These are phyloP conservation scores for Porites australiensis DNA, from an alignment of 64 coral and sea anemone genomes.

Conservation along the genomic window DNA sequence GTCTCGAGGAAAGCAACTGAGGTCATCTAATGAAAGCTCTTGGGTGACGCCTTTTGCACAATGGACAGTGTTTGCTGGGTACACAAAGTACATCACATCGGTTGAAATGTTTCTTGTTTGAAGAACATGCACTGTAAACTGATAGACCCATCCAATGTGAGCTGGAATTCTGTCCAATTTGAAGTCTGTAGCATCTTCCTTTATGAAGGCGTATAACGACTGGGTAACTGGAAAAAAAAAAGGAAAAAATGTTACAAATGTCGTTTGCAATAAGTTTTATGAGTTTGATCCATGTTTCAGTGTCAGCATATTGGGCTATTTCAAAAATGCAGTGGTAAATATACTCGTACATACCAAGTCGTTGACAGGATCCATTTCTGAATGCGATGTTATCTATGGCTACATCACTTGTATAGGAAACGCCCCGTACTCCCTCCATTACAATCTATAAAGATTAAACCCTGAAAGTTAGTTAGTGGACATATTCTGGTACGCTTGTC, in stretches of 20 bases:
- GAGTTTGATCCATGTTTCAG: no score
- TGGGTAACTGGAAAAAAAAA: not conserved
- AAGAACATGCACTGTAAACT: slow-evolving; percentile 42
- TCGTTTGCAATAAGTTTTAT: no score
- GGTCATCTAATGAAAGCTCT: not conserved
- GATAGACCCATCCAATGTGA: slow-evolving; percentile 53
- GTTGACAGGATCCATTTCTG: slow-evolving; percentile 28
- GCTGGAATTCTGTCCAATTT: slow-evolving; percentile 57
- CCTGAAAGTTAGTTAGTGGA: no score
- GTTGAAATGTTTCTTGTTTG: slow-evolving; percentile 16
- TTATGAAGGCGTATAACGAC: slow-evolving; percentile 29
- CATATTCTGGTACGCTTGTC: no score
- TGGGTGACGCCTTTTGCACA: slow-evolving; percentile 23
- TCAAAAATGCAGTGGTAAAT: no score
- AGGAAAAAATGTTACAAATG: not conserved
- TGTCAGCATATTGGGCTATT: no score
- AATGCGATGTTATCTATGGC: slow-evolving; percentile 51
- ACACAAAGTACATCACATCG: slow-evolving; percentile 61
- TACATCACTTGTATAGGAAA: slow-evolving; percentile 11
- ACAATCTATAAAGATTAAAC: slow-evolving; percentile 34
- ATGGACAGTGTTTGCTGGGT: slow-evolving; percentile 9
- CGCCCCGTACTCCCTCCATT: slow-evolving; percentile 44
- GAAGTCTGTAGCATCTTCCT: slow-evolving; percentile 18
- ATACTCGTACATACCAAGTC: slow-evolving; percentile 1
- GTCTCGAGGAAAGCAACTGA: slow-evolving; percentile 42